These are phyloP conservation scores for Romanogobio albipinnatus DNA, from an alignment of 2,113 vertebrate species.

Conservation along the genomic window DNA sequence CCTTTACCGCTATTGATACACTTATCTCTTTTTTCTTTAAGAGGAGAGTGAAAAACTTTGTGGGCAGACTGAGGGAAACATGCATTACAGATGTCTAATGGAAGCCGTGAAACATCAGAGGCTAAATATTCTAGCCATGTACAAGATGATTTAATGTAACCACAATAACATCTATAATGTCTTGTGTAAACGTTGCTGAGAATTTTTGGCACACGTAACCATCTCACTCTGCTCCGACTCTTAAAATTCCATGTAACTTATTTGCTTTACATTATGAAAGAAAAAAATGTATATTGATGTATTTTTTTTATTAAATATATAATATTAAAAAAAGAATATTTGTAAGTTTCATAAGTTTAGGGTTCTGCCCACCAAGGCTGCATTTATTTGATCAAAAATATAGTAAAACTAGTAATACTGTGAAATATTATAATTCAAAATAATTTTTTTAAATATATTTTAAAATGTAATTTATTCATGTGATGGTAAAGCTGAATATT, in stretches of 20 bases:
- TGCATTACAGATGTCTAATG: conserved; percentile 41
- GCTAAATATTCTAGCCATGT: conserved; percentile 18
- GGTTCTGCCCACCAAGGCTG: neutral
- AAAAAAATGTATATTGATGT: neutral
- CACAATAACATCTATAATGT: conserved; percentile 29
- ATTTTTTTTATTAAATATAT: neutral
- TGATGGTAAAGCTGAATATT: no score
- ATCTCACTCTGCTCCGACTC: neutral
- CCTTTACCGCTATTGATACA: conserved; percentile 28
- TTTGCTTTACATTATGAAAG: neutral
- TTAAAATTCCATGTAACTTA: neutral
- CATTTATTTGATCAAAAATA: neutral
- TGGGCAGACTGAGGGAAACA: neutral
- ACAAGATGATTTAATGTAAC: conserved; percentile 32
- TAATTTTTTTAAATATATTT: neutral
- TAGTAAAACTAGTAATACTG: neutral
- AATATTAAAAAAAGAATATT: neutral
- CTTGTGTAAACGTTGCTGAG: neutral
- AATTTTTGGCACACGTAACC: neutral
- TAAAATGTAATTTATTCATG: no score
- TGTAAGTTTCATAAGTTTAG: no score
- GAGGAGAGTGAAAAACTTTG: neutral
- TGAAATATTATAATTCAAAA: neutral
- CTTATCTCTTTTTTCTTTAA: conserved; percentile 21
- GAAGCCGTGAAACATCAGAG: conserved; percentile 29